Evolutionary conservation across 1,140 invertebrate genomes (phyloP).

Genomic region (Ladona fulva): DNA sequence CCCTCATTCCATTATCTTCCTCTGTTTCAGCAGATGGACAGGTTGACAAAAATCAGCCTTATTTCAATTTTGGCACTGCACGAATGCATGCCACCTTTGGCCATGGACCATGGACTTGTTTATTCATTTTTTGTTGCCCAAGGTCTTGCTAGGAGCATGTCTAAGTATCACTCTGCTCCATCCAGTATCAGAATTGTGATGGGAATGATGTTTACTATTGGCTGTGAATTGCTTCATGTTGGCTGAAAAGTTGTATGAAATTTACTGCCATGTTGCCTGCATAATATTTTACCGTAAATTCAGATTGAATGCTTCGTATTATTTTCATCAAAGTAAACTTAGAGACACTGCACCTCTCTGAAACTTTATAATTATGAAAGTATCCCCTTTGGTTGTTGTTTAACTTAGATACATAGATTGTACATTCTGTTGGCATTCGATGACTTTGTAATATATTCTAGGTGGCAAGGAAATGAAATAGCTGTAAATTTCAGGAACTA

Average conservation of each 20-base stretch:
- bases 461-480: no score
- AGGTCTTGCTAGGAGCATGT: background rate
- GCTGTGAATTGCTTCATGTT: background rate
- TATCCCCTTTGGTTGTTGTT: no score
- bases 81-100: background rate
- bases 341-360: no score
- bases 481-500: no score
- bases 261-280: background rate
- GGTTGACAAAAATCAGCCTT: background rate
- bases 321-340: no score
- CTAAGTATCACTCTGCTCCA: background rate
- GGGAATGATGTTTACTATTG: background rate
- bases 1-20: background rate
- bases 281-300: background rate
- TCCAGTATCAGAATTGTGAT: background rate
- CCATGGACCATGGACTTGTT: background rate
- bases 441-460: no score
- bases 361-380: no score
- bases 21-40: background rate
- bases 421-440: no score
- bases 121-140: background rate
- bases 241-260: background rate
- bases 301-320: no score
- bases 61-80: background rate
- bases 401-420: no score